phyloP scores from a whole-genome alignment of 2,888 invertebrate species.

The Temnothorax rugatulus region DNA sequence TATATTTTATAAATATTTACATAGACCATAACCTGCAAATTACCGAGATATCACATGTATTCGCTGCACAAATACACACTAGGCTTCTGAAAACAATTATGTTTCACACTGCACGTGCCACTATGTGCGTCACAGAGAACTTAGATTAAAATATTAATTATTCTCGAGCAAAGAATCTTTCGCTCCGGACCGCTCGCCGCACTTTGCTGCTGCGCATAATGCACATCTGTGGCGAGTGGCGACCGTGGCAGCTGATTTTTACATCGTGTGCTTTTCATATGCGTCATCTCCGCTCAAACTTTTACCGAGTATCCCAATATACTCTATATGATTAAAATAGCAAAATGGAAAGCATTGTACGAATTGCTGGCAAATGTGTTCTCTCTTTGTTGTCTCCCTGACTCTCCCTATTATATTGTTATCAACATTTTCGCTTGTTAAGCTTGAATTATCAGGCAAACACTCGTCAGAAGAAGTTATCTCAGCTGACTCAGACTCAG shows the following conservation, averaged over 20 bases:
- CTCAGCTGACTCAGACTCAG: neutral
- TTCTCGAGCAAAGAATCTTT: neutral
- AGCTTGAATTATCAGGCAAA: neutral
- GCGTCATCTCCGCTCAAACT: neutral
- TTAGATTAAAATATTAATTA: neutral
- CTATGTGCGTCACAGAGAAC: neutral
- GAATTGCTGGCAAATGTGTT: neutral
- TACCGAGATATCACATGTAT: neutral
- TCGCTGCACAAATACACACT: neutral
- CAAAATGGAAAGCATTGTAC: neutral
- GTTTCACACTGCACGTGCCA: neutral
- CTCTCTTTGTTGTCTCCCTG: too few species aligned
- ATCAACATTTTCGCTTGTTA: neutral
- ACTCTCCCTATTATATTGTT: neutral
- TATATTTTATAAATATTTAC: neutral
- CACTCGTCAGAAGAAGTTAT: neutral
- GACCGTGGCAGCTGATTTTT: neutral
- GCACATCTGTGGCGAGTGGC: neutral
- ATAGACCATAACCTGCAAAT: slow-evolving; percentile 20
- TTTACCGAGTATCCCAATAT: neutral
- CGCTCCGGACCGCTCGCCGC: too few species aligned
- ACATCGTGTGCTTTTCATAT: neutral
- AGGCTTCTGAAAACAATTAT: neutral
- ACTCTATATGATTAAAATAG: neutral
- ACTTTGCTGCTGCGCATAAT: neutral